These are phyloP conservation scores for Acanthurus tractus DNA, from an alignment of 2,797 vertebrate genomes.

Conservation along the genomic window DNA sequence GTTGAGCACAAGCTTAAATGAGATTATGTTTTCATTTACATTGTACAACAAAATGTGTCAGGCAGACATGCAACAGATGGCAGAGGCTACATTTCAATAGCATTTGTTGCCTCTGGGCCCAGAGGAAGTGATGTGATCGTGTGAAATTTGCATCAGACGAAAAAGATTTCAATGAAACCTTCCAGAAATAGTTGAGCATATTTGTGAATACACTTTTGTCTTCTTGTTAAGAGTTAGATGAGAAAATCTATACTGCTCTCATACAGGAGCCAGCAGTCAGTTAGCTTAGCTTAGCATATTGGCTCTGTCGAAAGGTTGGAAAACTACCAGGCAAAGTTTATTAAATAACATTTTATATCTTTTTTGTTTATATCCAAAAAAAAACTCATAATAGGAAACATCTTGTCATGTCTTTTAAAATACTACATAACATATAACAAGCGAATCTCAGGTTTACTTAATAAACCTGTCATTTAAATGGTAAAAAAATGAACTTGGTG, in stretches of 20 bases:
- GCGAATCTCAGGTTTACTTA: too few species aligned
- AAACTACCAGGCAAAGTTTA: neutral
- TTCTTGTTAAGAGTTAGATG: neutral
- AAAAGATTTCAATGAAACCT: neutral
- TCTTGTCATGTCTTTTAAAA: neutral
- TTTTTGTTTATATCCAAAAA: too few species aligned
- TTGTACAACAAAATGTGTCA: neutral
- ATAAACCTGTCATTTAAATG: neutral
- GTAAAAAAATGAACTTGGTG: too few species aligned
- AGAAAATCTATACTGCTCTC: neutral
- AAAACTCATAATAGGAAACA: neutral
- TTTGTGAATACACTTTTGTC: neutral
- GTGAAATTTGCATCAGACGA: neutral
- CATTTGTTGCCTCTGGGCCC: neutral
- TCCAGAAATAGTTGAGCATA: neutral
- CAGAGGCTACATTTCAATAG: conserved; percentile 2
- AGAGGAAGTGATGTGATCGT: neutral
- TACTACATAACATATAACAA: neutral
- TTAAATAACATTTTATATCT: too few species aligned
- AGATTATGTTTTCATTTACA: neutral
- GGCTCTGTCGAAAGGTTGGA: neutral
- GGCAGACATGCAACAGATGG: neutral
- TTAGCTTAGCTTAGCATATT: neutral
- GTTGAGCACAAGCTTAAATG: neutral
- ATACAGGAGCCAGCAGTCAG: neutral